These are phyloP conservation scores for Gnatocerus cornutus DNA, from an alignment of 2,888 invertebrate species.

Conservation along the genomic window DNA sequence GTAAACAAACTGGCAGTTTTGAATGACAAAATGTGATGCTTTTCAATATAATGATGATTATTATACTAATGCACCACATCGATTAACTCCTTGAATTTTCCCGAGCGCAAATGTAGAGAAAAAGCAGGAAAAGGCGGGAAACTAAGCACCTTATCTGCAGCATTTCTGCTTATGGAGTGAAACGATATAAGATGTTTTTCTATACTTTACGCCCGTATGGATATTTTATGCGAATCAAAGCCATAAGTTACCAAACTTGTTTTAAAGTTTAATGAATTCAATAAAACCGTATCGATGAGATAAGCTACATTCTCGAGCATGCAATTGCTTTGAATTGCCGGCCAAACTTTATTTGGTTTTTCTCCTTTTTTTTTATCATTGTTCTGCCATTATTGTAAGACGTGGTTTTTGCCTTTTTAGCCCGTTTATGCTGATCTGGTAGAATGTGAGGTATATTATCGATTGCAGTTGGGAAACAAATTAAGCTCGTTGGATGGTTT, in stretches of 20 bases:
- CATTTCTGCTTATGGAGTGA: constrained; percentile 22
- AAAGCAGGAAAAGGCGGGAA: constrained; percentile 13
- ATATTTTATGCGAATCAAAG: constrained; percentile 31
- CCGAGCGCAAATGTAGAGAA: not conserved
- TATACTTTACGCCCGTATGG: constrained; percentile 21
- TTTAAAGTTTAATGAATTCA: constrained; percentile 42
- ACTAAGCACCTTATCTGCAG: constrained; percentile 15
- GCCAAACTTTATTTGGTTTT: constrained; percentile 23
- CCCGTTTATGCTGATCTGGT: constrained; percentile 30
- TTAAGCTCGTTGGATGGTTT: constrained; percentile 42
- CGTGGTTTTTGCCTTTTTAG: constrained; percentile 18
- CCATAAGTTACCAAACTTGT: constrained; percentile 33
- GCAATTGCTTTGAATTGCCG: constrained; percentile 30
- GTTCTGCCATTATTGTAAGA: constrained; percentile 14
- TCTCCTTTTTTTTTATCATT: constrained; percentile 2
- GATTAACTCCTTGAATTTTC: constrained; percentile 12
- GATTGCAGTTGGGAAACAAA: constrained; percentile 41
- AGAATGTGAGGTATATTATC: constrained; percentile 37
- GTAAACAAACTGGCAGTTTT: constrained; percentile 21
- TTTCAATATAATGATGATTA: constrained; percentile 12
- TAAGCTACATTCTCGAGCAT: constrained; percentile 26
- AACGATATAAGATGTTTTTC: constrained; percentile 23
- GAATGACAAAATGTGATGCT: not conserved
- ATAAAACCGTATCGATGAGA: constrained; percentile 35
- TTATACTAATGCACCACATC: constrained; percentile 15